Percentiles rank a stretch among this genome's conserved stretches.
Conservation (phyloP, 2,888 invertebrate genomes). For the Philaethria dido region DNA sequence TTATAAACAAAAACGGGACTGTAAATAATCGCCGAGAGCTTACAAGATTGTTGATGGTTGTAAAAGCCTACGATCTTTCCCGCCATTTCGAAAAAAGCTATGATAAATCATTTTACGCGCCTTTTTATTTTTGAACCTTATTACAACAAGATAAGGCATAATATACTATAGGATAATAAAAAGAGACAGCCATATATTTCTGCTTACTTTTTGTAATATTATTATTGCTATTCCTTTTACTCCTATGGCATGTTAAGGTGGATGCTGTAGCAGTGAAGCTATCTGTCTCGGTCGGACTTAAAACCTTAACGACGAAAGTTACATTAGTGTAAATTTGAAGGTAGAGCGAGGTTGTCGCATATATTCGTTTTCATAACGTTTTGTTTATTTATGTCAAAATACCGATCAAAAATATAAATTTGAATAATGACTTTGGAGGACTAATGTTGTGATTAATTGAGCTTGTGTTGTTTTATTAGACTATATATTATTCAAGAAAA, state of each 20-base stretch:
- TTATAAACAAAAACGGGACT: slow-evolving; percentile 32
- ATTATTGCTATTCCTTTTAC: slow-evolving; percentile 58
- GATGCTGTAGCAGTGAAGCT: slow-evolving; percentile 33
- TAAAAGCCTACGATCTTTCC: slow-evolving; percentile 45
- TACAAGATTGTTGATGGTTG: slow-evolving; percentile 38
- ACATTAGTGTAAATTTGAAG: slow-evolving; percentile 59
- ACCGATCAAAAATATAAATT: slow-evolving; percentile 44
- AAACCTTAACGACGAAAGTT: slow-evolving; percentile 24
- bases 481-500: slow-evolving; percentile 51
- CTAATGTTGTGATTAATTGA: slow-evolving; percentile 44
- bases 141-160: background rate
- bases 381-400: slow-evolving; percentile 52
- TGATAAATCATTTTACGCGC: slow-evolving; percentile 32
- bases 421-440: slow-evolving; percentile 42
- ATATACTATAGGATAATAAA: slow-evolving; percentile 20
- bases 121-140: slow-evolving; percentile 23
- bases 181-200: slow-evolving; percentile 47
- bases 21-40: slow-evolving; percentile 32
- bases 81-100: slow-evolving; percentile 47
- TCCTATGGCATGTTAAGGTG: slow-evolving; percentile 38
- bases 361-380: slow-evolving; percentile 52
- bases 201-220: slow-evolving; percentile 48
- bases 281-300: slow-evolving; percentile 50
- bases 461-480: slow-evolving; percentile 51
- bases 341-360: slow-evolving; percentile 47